Evolutionary conservation across 1,140 invertebrate genomes (phyloP), one percentile per base, ranked within the genome.

Genomic region (Bemisia tabaci): DNA sequence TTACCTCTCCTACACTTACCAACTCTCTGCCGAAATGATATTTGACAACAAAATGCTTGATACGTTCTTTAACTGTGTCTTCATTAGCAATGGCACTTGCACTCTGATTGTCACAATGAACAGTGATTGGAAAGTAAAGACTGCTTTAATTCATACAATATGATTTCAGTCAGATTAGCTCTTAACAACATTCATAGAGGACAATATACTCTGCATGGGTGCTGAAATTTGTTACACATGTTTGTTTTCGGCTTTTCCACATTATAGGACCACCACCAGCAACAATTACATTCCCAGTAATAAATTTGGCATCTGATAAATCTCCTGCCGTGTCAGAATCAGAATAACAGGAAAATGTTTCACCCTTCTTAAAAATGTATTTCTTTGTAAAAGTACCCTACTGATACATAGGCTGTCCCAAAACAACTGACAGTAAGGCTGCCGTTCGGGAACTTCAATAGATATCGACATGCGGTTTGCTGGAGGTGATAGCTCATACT

Each of bases 251-350:
- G n/a, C n/a, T n/a, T n/a, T n/a, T n/a, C n/a, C n/a, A n/a, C n/a
- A 65, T 68, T 17, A 78, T 69, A 22, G 69, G 63, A 67, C 69
- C 70, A n/a, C 71, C 73, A 63, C 64, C 73, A 0, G 75, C 1
- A 22, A 62, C 69, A 60, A 78, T 75, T 25, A 73, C 64, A 65
- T 71, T 77, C 2, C 76, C 76, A 22, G 73, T 74, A 26, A 74
- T 79, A 25, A 76, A 79, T 69, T 74, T 77, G 60, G 76, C 71
- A 48, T 78, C 74, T 17, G 68, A n/a, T 22, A 64, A 11, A 60
- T 76, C 71, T 5, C 68, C 72, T 25, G 70, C 77, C 75, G 77
- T 79, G 70, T 80, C 75, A 9, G 77, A 70, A 71, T 79, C 78
- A 17, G 75, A 73, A 72, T 70, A 79, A 17, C 12, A 12, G 23